Evolutionary conservation across 2,797 vertebrate species (phyloP).

Genomic region (Myotis myotis): DNA sequence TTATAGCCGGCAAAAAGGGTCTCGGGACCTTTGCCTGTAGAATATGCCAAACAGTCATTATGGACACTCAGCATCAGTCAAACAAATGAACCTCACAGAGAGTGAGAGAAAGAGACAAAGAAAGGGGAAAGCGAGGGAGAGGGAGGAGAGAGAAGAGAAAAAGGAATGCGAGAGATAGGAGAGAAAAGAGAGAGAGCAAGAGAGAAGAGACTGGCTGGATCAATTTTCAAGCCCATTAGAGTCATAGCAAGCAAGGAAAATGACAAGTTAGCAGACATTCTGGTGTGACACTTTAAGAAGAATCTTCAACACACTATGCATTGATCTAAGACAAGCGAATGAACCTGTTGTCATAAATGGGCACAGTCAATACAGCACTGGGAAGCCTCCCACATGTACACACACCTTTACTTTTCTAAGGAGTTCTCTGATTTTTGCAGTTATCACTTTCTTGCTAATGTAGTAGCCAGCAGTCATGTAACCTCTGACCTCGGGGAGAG

Average conservation of each 20-base stretch:
- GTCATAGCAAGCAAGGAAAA: conserved; percentile 78
- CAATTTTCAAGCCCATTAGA: conserved; percentile 79
- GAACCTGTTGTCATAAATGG: conserved; percentile 85
- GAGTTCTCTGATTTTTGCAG: neutral
- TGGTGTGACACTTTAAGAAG: conserved; percentile 63
- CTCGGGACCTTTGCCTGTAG: conserved; percentile 99
- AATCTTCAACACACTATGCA: neutral
- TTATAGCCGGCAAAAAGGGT: conserved; percentile 99
- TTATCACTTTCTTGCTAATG: neutral
- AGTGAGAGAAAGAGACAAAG: conserved; percentile 77
- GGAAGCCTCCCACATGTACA: neutral
- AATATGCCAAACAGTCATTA: conserved; percentile 95
- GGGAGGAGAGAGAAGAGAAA: conserved; percentile 44
- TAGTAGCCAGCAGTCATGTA: neutral
- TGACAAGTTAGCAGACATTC: conserved; percentile 75
- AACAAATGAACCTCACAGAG: conserved; percentile 86
- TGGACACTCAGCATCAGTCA: conserved; percentile 84
- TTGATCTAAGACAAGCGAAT: conserved; percentile 51
- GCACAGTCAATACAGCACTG: conserved; percentile 82
- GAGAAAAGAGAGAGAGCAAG: neutral
- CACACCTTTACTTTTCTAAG: neutral
- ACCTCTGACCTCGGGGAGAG: neutral
- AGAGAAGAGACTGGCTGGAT: conserved; percentile 70
- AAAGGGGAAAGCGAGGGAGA: neutral
- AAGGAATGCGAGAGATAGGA: neutral